A percentile compares a stretch with the other conserved stretches of the same genome.
Conservation (phyloP, 2,797 vertebrate species). For the Chelonia mydas region DNA sequence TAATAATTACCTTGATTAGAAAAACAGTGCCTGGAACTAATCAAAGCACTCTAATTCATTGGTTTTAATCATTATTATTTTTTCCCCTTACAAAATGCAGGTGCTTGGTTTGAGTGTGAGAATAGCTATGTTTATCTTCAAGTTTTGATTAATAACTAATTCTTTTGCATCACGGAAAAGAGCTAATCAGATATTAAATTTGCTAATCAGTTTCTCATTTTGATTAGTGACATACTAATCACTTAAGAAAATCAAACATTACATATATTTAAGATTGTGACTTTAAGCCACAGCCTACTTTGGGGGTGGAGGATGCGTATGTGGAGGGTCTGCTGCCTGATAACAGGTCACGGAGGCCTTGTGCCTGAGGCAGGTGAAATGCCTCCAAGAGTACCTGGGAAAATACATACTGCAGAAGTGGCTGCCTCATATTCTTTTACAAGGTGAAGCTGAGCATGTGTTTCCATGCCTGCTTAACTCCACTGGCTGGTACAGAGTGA, state of each 20-base stretch:
- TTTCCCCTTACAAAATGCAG: conserved; percentile 66
- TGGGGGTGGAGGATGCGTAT: background rate
- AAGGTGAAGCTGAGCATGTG: background rate
- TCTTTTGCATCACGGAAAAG: conserved; percentile 66
- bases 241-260: conserved; percentile 63
- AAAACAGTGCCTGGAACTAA: conserved; percentile 65
- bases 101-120: conserved; percentile 69
- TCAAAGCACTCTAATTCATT: conserved; percentile 67
- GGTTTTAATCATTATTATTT: conserved; percentile 63
- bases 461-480: conserved; percentile 1
- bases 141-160: conserved; percentile 78
- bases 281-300: conserved; percentile 17
- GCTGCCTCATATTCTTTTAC: background rate
- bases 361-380: background rate
- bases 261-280: conserved; percentile 13
- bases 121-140: conserved; percentile 66
- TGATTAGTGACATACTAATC: conserved; percentile 70
- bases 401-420: background rate
- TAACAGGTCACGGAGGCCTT: background rate
- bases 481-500: background rate
- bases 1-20: conserved; percentile 79
- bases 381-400: background rate
- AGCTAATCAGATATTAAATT: conserved; percentile 78
- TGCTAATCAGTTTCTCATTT: conserved; percentile 74
- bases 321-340: background rate